These are phyloP conservation scores for Sebastiscus albofasciatus DNA, from an alignment of 2,797 vertebrate species.

Conservation along the genomic window DNA sequence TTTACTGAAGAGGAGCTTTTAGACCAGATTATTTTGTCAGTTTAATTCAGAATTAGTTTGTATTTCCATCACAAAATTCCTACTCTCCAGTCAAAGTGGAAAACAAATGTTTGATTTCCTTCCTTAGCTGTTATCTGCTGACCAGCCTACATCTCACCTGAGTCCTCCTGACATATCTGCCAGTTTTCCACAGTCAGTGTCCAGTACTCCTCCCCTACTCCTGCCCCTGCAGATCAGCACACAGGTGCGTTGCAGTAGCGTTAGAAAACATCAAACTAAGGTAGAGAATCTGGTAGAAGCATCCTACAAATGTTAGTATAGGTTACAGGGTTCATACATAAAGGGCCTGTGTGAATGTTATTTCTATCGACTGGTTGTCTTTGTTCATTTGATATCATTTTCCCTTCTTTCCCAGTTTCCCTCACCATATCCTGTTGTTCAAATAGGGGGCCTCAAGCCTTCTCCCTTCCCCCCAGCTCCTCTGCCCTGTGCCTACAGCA, in stretches of 20 bases:
- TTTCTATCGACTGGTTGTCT: conserved; percentile 55
- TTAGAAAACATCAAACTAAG: conserved; percentile 6
- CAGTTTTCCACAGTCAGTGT: conserved; percentile 58
- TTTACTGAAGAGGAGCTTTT: conserved; percentile 10
- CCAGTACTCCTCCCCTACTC: conserved; percentile 59
- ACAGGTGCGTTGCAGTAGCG: conserved; percentile 67
- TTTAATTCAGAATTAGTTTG: conserved; percentile 3
- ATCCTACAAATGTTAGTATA: not conserved
- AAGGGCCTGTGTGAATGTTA: conserved; percentile 80
- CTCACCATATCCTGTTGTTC: conserved; percentile 86
- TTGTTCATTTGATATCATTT: conserved; percentile 72
- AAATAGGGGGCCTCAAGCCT: conserved; percentile 85
- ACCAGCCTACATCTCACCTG: conserved; percentile 57
- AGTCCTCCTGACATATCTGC: conserved; percentile 63
- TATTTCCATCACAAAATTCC: not conserved
- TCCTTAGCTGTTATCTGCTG: conserved; percentile 55
- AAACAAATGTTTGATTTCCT: conserved; percentile 35
- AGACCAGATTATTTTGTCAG: not conserved
- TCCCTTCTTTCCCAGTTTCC: conserved; percentile 88
- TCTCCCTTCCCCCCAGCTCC: conserved; percentile 75
- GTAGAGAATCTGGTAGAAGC: not conserved
- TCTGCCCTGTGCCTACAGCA: conserved; percentile 80
- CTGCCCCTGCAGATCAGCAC: conserved; percentile 79
- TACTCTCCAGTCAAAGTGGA: not conserved
- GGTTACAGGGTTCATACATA: conserved; percentile 9